Base-by-base conservation (phyloP, 2,888 invertebrate species). In the Acanthacorydalis orientalis region DNA sequence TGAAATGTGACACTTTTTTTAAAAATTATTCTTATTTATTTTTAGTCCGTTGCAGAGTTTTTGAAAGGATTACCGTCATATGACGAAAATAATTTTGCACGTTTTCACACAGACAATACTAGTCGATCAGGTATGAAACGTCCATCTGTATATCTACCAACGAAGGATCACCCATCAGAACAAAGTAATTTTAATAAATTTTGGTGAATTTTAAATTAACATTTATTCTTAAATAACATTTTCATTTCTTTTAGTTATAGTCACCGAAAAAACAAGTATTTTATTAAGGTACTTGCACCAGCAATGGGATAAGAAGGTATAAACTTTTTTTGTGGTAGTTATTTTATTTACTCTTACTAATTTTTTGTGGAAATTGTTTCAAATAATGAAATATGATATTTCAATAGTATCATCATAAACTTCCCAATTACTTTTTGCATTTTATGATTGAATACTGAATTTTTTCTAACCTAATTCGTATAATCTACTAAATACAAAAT, bases 201-300 rank as follows among this genome's bases (percentile, higher is more conserved):
- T 10, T 37, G 10, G 23, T 12, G 14, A 14, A 48, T 44, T 23
- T 23, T 23, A 31, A 12, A 31, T 40, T 8, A 12, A 6, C 12
- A 37, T 34, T 34, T 34, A 34, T 34, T 10, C 34, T n/a, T n/a
- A 37, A 12, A 4, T 4, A 37, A 37, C 12, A 12, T 2, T 12
- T 37, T 12, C 34, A 37, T 49, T 12, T 33, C 59, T 77, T 81
- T 52, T 72, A 85, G 89, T 92, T 57, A 95, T 95, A 61, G 92
- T 92, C 40, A 90, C 92, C 61, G 95, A 95, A 68, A 93, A 91
- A 69, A 88, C 91, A 43, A 92, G 91, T 62, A 92, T 95, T 59
- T 72, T 95, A 50, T 68, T 95, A 59, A 80, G 93, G 68, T 95
- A 91, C 67, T 75, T 95, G 53, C 92, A 93, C 58, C 90, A 92